A percentile compares a stretch with the other conserved stretches of the same genome.
Evolutionary conservation across 1,140 invertebrate species (phyloP).

Genomic region (Cephus cinctus): DNA sequence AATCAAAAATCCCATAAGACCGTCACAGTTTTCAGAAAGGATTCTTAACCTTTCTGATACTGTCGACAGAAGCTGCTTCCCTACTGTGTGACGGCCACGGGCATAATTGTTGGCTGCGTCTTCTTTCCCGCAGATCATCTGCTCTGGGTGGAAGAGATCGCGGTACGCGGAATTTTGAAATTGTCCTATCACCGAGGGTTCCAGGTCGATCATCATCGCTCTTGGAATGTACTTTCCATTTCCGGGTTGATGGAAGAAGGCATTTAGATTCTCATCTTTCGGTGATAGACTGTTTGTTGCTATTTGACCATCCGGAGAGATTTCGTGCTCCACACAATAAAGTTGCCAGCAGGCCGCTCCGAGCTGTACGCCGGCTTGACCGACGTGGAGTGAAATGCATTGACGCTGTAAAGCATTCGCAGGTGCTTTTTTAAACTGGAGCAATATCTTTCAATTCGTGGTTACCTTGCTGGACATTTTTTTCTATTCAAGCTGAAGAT

Average conservation of each 20-base stretch:
- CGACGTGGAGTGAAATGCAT: conserved; percentile 78
- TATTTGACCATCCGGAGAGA: conserved; percentile 72
- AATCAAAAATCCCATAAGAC: conserved; percentile 63
- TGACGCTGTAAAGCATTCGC: conserved; percentile 47
- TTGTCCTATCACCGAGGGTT: conserved; percentile 64
- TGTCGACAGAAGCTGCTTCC: conserved; percentile 52
- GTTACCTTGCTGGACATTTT: background rate
- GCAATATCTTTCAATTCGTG: background rate
- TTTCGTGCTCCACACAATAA: conserved; percentile 86
- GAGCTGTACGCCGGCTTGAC: conserved; percentile 81
- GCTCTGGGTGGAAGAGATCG: conserved; percentile 66
- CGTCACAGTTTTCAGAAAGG: conserved; percentile 49
- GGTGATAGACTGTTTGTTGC: background rate
- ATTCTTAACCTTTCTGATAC: conserved; percentile 32
- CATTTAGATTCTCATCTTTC: conserved; percentile 58
- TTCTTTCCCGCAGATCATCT: conserved; percentile 75
- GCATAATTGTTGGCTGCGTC: conserved; percentile 70
- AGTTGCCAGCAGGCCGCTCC: conserved; percentile 73
- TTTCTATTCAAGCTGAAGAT: background rate
- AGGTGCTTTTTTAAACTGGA: background rate
- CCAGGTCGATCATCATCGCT: conserved; percentile 65
- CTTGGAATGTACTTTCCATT: conserved; percentile 59
- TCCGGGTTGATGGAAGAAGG: conserved; percentile 62
- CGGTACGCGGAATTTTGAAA: conserved; percentile 49
- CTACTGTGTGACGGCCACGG: conserved; percentile 62